Evolutionary conservation across 2,888 invertebrate species (phyloP).

Genomic region (Coelogynopora nodosa): DNA sequence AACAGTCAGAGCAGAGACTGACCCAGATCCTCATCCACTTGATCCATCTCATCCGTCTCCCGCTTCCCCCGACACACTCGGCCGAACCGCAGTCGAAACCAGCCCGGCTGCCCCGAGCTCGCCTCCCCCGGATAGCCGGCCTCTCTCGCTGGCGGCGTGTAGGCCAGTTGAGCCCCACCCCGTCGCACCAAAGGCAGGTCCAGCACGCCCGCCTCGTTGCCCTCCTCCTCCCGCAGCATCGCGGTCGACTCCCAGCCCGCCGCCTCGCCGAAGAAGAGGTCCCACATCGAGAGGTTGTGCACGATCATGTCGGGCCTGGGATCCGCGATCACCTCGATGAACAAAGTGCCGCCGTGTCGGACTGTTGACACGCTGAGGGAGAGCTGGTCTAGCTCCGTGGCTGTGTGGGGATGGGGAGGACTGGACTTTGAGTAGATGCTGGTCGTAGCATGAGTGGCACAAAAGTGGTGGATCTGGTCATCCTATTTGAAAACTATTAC

Average conservation of each 20-base stretch:
- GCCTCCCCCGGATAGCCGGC: neutral
- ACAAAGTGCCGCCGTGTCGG: neutral
- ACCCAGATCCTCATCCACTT: conserved; percentile 4
- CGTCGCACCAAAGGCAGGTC: neutral
- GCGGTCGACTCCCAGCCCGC: neutral
- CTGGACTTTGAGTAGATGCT: too few relatives aligned
- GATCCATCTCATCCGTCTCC: conserved; percentile 5
- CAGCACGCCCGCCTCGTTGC: conserved; percentile 1
- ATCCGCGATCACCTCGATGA: neutral
- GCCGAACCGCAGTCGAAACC: neutral
- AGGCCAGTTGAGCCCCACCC: neutral
- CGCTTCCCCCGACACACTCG: neutral
- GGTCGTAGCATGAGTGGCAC: too few relatives aligned
- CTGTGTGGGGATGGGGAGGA: neutral
- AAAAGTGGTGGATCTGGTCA: too few relatives aligned
- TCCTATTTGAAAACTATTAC: too few relatives aligned
- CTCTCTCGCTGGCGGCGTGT: neutral
- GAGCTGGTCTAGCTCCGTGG: neutral
- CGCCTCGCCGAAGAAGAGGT: neutral
- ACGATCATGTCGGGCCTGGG: neutral
- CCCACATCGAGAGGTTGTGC: conserved; percentile 16
- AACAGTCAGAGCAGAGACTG: neutral
- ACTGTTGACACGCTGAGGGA: neutral
- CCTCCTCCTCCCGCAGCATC: neutral
- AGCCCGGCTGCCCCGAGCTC: neutral